Conservation (phyloP, 2,113 vertebrate species). For the Tretioscincus oriximinensis region DNA sequence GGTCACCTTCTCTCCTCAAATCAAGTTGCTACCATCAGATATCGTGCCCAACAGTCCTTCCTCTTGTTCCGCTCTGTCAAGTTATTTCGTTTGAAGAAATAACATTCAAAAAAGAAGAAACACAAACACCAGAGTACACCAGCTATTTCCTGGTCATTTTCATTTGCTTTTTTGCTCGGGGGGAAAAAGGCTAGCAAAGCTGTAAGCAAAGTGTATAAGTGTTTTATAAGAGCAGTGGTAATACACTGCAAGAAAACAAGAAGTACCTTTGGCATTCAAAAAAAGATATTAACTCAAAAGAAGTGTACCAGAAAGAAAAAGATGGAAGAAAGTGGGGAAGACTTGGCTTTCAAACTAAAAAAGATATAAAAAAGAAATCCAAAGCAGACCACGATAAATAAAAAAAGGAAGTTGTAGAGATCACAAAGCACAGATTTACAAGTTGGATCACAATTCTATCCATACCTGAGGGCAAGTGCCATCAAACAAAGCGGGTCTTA, state of each 20-base stretch:
- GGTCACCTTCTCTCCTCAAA: background rate
- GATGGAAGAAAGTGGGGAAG: too few relatives aligned
- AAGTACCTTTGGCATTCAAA: too few relatives aligned
- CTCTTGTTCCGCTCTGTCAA: background rate
- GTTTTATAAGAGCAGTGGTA: too few relatives aligned
- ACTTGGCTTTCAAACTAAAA: background rate
- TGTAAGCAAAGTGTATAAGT: background rate
- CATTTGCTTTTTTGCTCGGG: background rate
- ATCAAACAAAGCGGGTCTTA: background rate
- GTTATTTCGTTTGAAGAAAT: background rate
- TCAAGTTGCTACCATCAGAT: background rate
- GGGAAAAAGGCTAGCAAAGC: background rate
- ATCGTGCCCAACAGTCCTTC: background rate
- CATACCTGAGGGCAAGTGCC: background rate
- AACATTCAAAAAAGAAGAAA: background rate
- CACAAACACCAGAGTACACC: background rate
- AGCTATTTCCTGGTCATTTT: background rate
- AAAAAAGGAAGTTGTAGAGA: background rate
- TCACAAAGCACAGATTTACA: background rate
- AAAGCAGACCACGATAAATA: background rate
- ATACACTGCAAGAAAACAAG: background rate
- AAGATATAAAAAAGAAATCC: background rate
- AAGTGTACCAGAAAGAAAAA: background rate
- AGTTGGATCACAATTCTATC: background rate
- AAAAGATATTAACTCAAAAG: background rate